Evolutionary conservation across 2,888 invertebrate species (phyloP), one percentile per base, ranked within the genome.

Genomic region (Andrena camellia): DNA sequence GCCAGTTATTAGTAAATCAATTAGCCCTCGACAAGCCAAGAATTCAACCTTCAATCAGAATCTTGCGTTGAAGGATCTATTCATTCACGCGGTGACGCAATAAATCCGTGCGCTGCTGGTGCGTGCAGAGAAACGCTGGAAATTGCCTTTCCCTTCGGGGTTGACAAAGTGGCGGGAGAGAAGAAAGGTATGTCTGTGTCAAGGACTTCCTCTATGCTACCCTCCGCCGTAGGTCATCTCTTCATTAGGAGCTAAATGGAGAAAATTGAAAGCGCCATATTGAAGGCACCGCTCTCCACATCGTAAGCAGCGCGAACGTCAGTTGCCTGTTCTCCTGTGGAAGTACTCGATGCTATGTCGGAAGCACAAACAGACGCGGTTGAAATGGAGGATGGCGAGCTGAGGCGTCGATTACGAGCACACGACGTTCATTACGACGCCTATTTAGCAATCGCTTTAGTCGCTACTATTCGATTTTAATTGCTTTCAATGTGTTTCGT

Each of bases 191-290:
- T 78, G 72, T 64, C 67, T 78, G 71, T 76, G 76, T 83, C 77
- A 50, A 85, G 83, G 70, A 81, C 57, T 77, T 78, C 35, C 80
- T 78, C 70, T 57, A 42, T 62, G 78, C 68, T 68, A 75, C 74
- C 81, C 83, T 79, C 35, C 76, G 68, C 60, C 62, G 85, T 81
- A 83, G 87, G 88, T 85, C 87, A 86, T 88, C 87, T 88, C 91
- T 91, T 92, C 90, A 90, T 92, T 91, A 91, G 84, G 81, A 81
- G 83, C 87, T 89, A 90, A 90, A 92, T 90, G 89, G 89, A 84
- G 90, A 90, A 91, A 92, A 92, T 92, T 92, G 92, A 92, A 92
- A 91, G 92, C 90, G 85, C 89, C 89, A 85, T 88, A 86, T 84
- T 62, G 79, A 84, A 75, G 75, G 81, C 77, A 54, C 57, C 50